These are phyloP conservation scores for Sebastes taczanowskii DNA, from an alignment of 2,797 vertebrate species.

Conservation along the genomic window DNA sequence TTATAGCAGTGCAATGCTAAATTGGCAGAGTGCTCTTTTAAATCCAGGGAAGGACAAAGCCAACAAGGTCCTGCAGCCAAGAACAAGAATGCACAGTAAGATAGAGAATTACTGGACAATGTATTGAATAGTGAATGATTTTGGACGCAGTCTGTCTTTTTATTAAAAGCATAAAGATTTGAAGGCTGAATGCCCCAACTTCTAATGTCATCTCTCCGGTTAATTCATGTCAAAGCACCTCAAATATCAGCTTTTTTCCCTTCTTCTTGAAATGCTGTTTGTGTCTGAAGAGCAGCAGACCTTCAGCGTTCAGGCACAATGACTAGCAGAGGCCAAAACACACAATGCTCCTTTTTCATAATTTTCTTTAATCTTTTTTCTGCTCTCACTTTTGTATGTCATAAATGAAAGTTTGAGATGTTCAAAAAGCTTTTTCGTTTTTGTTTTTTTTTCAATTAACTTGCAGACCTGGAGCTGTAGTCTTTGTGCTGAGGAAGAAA, in stretches of 20 bases:
- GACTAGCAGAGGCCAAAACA: constrained; percentile 24
- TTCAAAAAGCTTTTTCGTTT: constrained; percentile 18
- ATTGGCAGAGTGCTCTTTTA: not conserved
- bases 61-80: not conserved
- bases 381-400: constrained; percentile 27
- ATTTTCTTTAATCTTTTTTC: constrained; percentile 43
- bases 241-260: not conserved
- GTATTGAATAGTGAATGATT: not conserved
- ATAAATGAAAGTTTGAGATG: constrained; percentile 47
- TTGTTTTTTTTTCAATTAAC: constrained; percentile 43
- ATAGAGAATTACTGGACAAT: not conserved
- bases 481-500: constrained; percentile 39
- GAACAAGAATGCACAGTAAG: not conserved
- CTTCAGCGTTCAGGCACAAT: constrained; percentile 35
- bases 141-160: not conserved
- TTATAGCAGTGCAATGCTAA: not conserved
- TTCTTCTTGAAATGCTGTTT: constrained; percentile 12
- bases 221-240: constrained; percentile 13
- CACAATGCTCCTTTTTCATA: constrained; percentile 31
- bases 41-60: not conserved
- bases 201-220: not conserved
- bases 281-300: constrained; percentile 43
- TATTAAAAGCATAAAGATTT: not conserved
- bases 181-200: not conserved
- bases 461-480: constrained; percentile 32